Conservation (phyloP, 2,888 invertebrate species). For the Troilus luridus region DNA sequence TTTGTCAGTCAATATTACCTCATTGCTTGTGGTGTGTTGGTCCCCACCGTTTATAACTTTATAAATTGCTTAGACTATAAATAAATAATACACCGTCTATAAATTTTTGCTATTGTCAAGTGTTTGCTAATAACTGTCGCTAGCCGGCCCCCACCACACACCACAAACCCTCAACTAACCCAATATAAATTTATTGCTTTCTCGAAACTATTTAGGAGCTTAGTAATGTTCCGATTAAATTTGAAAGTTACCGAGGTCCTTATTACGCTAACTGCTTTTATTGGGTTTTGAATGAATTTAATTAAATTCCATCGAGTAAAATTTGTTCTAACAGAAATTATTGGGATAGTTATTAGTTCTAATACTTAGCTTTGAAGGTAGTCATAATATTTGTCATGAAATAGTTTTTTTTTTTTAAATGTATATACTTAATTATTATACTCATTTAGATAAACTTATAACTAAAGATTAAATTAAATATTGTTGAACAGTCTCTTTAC, state of each 20-base stretch:
- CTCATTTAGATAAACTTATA: too few species aligned
- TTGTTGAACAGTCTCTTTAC: too few species aligned
- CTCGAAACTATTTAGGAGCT: conserved; percentile 10
- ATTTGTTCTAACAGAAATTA: not conserved
- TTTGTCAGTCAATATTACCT: too few species aligned
- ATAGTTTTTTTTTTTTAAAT: too few species aligned
- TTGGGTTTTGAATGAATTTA: conserved; percentile 9
- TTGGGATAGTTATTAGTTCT: not conserved
- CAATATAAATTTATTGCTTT: conserved; percentile 16
- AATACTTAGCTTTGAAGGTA: too few species aligned
- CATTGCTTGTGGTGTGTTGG: too few species aligned
- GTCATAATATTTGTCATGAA: too few species aligned
- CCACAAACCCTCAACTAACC: not conserved
- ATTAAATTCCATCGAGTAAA: not conserved
- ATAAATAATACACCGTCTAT: not conserved
- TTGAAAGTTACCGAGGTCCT: conserved; percentile 23
- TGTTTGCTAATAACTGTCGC: not conserved
- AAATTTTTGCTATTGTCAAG: not conserved
- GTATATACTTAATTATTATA: too few species aligned
- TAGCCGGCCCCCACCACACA: not conserved
- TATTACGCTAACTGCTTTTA: not conserved
- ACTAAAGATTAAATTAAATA: too few species aligned
- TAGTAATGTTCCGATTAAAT: not conserved
- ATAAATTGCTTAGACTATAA: too few species aligned
- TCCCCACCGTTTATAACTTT: too few species aligned